These are phyloP conservation scores for Selenia dentaria DNA, from an alignment of 2,888 invertebrate genomes.

Conservation along the genomic window DNA sequence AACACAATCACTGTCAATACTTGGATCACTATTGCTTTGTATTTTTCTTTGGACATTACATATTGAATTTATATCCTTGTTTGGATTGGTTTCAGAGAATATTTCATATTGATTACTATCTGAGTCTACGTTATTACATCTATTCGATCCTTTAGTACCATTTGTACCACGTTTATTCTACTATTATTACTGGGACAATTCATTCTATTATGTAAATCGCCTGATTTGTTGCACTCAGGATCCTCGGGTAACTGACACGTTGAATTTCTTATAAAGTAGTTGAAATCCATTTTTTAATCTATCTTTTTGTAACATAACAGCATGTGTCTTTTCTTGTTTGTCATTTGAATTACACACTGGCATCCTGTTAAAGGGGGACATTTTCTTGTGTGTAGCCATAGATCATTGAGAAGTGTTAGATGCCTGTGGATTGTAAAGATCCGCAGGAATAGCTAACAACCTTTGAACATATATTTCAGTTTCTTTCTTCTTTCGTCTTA, in stretches of 20 bases:
- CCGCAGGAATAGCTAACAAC: slow-evolving; percentile 34
- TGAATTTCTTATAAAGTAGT: slow-evolving; percentile 64
- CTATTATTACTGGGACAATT: slow-evolving; percentile 15
- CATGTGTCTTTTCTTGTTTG: slow-evolving; percentile 9
- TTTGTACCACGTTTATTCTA: too few relatives aligned
- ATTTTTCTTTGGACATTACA: slow-evolving; percentile 19
- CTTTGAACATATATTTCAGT: slow-evolving; percentile 53
- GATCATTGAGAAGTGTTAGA: slow-evolving; percentile 14
- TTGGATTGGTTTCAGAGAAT: slow-evolving; percentile 39
- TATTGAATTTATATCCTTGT: slow-evolving; percentile 14
- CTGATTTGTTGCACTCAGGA: slow-evolving; percentile 22
- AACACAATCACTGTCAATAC: slow-evolving; percentile 39
- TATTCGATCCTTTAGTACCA: slow-evolving; percentile 4
- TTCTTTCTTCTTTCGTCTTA: slow-evolving; percentile 48
- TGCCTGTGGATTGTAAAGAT: slow-evolving; percentile 13
- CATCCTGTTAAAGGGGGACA: neutral
- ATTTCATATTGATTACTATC: slow-evolving; percentile 55
- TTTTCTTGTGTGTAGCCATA: slow-evolving; percentile 1
- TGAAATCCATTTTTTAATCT: slow-evolving; percentile 56
- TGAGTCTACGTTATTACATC: slow-evolving; percentile 15
- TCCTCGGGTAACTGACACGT: slow-evolving; percentile 44
- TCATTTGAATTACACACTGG: slow-evolving; percentile 28
- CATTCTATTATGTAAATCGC: slow-evolving; percentile 14
- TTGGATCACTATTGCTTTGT: slow-evolving; percentile 38
- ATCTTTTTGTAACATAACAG: slow-evolving; percentile 46